A percentile compares a stretch with the other conserved stretches of the same genome.
Evolutionary conservation across 2,888 invertebrate species (phyloP).

Genomic region (Rhagophthalmus giganteus): DNA sequence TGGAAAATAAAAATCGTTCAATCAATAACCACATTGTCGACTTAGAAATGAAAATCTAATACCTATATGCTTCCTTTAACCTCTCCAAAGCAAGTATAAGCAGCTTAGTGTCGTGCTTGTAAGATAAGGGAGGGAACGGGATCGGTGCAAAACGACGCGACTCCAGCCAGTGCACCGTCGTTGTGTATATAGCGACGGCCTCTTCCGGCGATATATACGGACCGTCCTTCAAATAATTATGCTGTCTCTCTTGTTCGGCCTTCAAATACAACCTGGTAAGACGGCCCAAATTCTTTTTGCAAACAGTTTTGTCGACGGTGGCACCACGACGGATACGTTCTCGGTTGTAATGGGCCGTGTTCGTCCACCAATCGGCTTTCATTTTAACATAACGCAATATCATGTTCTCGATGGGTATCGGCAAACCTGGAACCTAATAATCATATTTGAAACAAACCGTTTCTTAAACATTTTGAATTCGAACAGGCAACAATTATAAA

Average conservation of each 20-base stretch:
- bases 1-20: constrained; percentile 9
- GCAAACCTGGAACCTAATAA: constrained; percentile 87
- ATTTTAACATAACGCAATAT: constrained; percentile 99
- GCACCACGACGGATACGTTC: constrained; percentile 99
- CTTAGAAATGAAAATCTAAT: constrained; percentile 7
- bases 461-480: not conserved
- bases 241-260: constrained; percentile 98
- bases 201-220: constrained; percentile 99
- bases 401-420: constrained; percentile 99
- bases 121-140: constrained; percentile 98
- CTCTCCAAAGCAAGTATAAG: constrained; percentile 95
- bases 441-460: not conserved
- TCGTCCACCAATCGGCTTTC: constrained; percentile 99
- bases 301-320: constrained; percentile 99
- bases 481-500: not conserved
- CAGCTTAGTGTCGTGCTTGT: constrained; percentile 99
- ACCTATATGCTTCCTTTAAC: constrained; percentile 92
- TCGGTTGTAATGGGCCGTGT: constrained; percentile 99
- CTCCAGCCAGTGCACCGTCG: constrained; percentile 99
- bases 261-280: constrained; percentile 95
- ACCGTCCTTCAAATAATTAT: constrained; percentile 99
- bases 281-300: constrained; percentile 99
- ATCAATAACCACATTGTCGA: not conserved
- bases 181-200: constrained; percentile 99
- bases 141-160: constrained; percentile 98